phyloP scores from a whole-genome alignment of 53 echinoderm and acorn worm genomes.

The Zoroaster sp. region DNA sequence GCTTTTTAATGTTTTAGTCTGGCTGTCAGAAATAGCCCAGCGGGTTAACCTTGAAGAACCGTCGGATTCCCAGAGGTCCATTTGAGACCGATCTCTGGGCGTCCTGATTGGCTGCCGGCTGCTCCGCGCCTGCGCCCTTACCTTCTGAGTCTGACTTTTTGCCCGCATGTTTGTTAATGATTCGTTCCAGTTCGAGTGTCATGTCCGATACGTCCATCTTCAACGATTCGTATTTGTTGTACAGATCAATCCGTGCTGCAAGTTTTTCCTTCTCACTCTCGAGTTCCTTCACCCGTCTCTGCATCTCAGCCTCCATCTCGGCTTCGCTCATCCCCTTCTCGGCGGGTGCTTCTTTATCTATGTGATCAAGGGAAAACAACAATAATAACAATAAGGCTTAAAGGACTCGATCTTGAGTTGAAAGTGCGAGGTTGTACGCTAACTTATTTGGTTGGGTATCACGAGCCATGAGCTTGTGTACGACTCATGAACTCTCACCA shows the following conservation, averaged over 20 bases:
- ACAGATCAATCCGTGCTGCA: conserved; percentile 40
- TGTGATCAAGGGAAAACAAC: not conserved
- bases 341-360: conserved; percentile 50
- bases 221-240: conserved; percentile 56
- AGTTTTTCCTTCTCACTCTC: conserved; percentile 57
- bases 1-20: not conserved
- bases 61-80: not conserved
- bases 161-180: conserved; percentile 25
- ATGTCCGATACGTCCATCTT: conserved; percentile 63
- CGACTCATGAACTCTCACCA: no score
- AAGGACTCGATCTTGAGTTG: not conserved
- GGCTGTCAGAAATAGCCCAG: conserved; percentile 4
- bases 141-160: conserved; percentile 43
- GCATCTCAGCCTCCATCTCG: conserved; percentile 71
- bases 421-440: no score
- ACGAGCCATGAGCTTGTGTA: no score
- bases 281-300: conserved; percentile 60
- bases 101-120: not conserved
- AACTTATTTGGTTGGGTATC: no score
- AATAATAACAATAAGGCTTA: not conserved
- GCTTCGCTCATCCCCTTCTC: conserved; percentile 66
- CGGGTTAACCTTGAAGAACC: conserved; percentile 3
- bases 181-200: conserved; percentile 28
- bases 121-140: conserved; percentile 2
- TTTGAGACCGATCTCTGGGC: not conserved